Conservation (phyloP, 2,888 invertebrate species). For the Epistrophe grossulariae region DNA sequence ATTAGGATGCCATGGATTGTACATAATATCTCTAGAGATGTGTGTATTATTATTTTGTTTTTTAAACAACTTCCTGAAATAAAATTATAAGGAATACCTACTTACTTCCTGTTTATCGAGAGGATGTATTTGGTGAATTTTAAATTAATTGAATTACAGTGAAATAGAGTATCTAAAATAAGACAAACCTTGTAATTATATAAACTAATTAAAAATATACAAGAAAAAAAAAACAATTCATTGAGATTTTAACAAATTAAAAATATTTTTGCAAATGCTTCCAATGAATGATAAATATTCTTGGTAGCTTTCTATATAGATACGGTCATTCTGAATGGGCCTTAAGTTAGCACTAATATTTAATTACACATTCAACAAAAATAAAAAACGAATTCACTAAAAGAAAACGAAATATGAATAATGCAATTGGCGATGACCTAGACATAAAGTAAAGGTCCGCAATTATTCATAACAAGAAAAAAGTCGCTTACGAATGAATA, state of each 20-base stretch:
- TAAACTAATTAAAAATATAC: not conserved
- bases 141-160: not conserved
- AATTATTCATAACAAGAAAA: conserved; percentile 11
- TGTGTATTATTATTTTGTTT: not conserved
- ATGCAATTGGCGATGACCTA: not conserved
- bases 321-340: not conserved
- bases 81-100: not conserved
- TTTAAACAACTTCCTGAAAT: not conserved
- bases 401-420: conserved; percentile 7
- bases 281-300: not conserved
- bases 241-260: not conserved
- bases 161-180: not conserved
- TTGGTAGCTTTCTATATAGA: too few relatives aligned
- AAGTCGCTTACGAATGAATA: not conserved
- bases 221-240: not conserved
- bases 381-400: not conserved
- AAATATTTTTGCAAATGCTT: not conserved
- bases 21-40: not conserved
- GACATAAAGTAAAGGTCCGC: not conserved
- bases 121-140: not conserved
- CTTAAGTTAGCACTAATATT: not conserved
- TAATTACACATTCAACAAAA: not conserved
- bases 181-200: not conserved
- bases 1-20: conserved; percentile 10
- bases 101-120: not conserved